Evolutionary conservation across 2,888 invertebrate species (phyloP).

Genomic region (Crocallis elinguaria): DNA sequence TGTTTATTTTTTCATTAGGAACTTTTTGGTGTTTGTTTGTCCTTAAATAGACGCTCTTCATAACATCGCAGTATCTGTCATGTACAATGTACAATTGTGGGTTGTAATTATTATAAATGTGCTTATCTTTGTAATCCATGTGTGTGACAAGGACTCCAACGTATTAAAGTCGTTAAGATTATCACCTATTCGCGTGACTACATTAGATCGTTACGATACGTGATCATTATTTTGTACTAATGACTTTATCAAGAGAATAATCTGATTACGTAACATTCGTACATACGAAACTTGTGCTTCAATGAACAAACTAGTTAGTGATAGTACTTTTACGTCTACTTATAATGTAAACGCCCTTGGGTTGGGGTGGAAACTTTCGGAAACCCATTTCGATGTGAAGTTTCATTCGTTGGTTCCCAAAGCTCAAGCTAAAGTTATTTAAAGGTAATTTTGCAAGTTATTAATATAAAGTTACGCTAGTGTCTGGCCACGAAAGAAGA

Average conservation of each 20-base stretch:
- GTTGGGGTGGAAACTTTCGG: conserved; percentile 23
- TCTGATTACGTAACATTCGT: conserved; percentile 1
- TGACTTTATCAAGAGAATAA: conserved; percentile 1
- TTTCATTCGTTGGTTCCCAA: conserved; percentile 17
- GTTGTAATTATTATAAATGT: too few species aligned
- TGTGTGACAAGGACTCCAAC: neutral
- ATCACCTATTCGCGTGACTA: conserved; percentile 15
- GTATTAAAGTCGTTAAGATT: conserved; percentile 3
- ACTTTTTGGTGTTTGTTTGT: too few species aligned
- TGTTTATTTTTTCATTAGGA: too few species aligned
- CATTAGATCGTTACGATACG: conserved; percentile 5
- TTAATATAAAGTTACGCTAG: too few species aligned
- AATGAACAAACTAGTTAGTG: conserved; percentile 13
- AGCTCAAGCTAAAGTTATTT: neutral
- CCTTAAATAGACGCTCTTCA: too few species aligned
- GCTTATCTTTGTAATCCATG: neutral
- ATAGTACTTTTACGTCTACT: conserved; percentile 5
- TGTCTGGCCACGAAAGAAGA: too few species aligned
- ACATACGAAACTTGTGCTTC: conserved; percentile 6
- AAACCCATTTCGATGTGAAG: conserved; percentile 26
- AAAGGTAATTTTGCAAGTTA: too few species aligned
- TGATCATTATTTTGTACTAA: conserved; percentile 1
- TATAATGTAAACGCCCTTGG: conserved; percentile 22
- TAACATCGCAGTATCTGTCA: too few species aligned
- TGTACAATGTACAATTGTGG: too few species aligned